Base-by-base conservation (phyloP, 2,113 vertebrate genomes). In the Scalopus aquaticus region DNA sequence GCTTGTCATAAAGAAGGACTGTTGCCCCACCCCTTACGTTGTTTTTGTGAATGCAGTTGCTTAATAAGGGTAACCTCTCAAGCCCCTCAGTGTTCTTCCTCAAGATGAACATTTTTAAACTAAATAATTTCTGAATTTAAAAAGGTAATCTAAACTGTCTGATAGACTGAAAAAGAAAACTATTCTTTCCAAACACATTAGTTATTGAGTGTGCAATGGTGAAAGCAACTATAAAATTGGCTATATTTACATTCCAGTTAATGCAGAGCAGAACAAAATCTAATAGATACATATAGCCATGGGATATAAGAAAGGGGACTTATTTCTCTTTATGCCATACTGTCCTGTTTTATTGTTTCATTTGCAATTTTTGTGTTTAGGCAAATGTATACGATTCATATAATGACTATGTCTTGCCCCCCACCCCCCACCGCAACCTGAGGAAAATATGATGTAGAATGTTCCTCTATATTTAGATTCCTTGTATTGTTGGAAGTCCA, bases 121-220 rank as follows among this genome's bases (percentile, higher is more conserved):
- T 91, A 81, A 91, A 65, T 84, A 79, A 32, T 80, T 78, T 91
- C 56, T 91, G 49, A 82, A 65, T 62, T 94, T 94, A 62, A 81
- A 76, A 91, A 60, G 39, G 54, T 32, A 35, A 0, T 46, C 2
- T 56, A 39, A 92, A 77, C 72, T 64, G 46, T 22, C 5, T 90
- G 82, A 37, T 2, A 77, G 69, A 58, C 78, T 15, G 85, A 89
- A 86, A 32, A 88, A 32, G 20, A 56, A 49, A 51, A 58, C 6
- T 70, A 44, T 51, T 67, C 7, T 84, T 84, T 95, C 37, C 19
- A 80, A 7, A 54, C 24, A 77, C 1, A 8, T 35, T 32, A 84
- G 30, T 79, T 82, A 44, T 20, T 74, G 62, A 74, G 24, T 83
- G 58, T 39, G 2, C 0, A 9, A 6, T 56, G 5, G 9, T 39